Evolutionary conservation across 2,797 vertebrate genomes (phyloP), one percentile per base, ranked within the genome.

Genomic region (Malurus leucopterus): DNA sequence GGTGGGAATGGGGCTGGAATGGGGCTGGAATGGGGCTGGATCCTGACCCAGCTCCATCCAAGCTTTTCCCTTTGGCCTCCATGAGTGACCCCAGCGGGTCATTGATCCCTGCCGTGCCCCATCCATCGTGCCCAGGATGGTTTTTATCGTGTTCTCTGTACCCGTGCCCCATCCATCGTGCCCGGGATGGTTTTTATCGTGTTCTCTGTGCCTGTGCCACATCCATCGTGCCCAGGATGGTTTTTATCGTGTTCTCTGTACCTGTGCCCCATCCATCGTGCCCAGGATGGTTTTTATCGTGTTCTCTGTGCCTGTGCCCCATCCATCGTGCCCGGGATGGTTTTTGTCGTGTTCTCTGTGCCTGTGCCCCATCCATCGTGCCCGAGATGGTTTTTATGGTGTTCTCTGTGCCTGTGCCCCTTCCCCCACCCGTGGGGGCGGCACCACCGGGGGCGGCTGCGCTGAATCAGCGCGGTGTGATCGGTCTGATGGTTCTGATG

Each of bases 401-500:
- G 62, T 71, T 49, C 70, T 30, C 67, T 2, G 13, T 53, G 69
- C 51, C 78, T 41, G 82, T 75, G 86, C 62, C 84, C 80, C 81
- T 74, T 86, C 86, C 84, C 81, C 81, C 46, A 15, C 24, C 3
- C 26, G 40, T 11, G 22, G 83, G 87, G 91, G 88, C 4, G 57
- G 79, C 34, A 8, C 32, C 7, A 13, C 85, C 7, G 27, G 80
- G 87, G 89, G 88, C 2, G 68, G 88, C 78, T 1, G 44, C 4
- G 24, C 34, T 92, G 93, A 95, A 78, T 93, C 94, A 95, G 8
- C 1, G 24, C 8, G 9, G 61, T 84, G 86, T 91, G 91, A 93
- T 64, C 36, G 21, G 21, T 12, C 69, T 77, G 78, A 47, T 47
- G 46, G 15, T 14, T 36, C 36, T 36, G 36, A 16, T 41, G 41